Evolutionary conservation across 2,888 invertebrate species (phyloP), one percentile per base, ranked within the genome.

Genomic region (Prenolepis imparis): DNA sequence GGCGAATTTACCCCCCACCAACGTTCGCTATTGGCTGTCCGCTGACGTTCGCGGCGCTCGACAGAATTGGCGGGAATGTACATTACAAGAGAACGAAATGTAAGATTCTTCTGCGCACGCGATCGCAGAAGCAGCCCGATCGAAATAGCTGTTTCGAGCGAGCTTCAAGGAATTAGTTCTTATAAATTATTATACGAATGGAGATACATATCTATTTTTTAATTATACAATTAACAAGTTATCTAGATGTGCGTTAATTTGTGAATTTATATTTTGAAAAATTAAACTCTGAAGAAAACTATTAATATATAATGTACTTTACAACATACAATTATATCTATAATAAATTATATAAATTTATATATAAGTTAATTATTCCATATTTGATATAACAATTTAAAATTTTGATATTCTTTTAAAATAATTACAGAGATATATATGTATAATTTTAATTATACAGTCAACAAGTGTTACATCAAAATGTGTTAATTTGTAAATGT

Each of bases 61-160:
- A 12, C 9, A n/a, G 6, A 75, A 73, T 83, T 68, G 86, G 88
- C 89, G 88, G 89, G 87, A 86, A 87, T 18, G 12, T 12, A 12
- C 36, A 36, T 12, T 44, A 5, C 15, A 44, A 64, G 36, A n/a
- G 39, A 68, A 52, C 44, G n/a, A 48, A 28, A 12, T 28, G 3
- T 67, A 28, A 39, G 8, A n/a, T 52, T 52, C 3, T 3, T 68
- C 48, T 28, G 28, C 11, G 28, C 57, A 21, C 21, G 21, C 12
- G 12, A 21, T 57, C n/a, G n/a, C n/a, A n/a, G 11, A 1, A 15
- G 12, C 11, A 24, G 9, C 24, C 18, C 9, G 15, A 63, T 36
- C 12, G 3, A n/a, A 18, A 44, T 9, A 0, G 15, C 18, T n/a
- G n/a, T 66, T 66, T 15, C 8, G 3, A 55, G n/a, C 55, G 3